Percentiles rank a stretch among this genome's conserved stretches.
phyloP scores from a whole-genome alignment of 2,888 invertebrate species.

The Coleophora flavipennella region DNA sequence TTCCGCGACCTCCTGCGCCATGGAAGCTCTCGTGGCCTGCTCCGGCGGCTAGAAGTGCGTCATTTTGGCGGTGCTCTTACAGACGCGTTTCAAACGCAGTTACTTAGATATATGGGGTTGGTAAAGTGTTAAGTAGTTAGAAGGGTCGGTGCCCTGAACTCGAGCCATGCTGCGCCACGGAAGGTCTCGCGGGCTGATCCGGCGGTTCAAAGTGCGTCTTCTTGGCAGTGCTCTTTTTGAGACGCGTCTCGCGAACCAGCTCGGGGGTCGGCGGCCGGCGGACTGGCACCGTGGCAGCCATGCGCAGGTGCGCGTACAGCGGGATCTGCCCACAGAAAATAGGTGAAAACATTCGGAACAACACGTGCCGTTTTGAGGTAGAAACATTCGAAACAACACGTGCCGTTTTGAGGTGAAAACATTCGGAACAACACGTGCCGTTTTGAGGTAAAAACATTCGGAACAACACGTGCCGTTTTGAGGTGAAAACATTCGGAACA shows the following conservation, averaged over 20 bases:
- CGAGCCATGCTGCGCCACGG: conserved; percentile 10
- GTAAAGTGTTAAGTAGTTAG: conserved; percentile 16
- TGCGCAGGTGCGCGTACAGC: conserved; percentile 77
- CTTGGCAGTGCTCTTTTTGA: conserved; percentile 48
- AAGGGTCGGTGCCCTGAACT: conserved; percentile 17
- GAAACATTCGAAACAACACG: no score
- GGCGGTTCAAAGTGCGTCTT: conserved; percentile 72
- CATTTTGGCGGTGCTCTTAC: conserved; percentile 59
- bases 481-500: no score
- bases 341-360: no score
- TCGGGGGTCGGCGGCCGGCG: conserved; percentile 71
- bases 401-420: no score
- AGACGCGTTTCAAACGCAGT: no score
- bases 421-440: no score
- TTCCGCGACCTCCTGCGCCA: conserved; percentile 10
- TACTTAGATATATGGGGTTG: no score
- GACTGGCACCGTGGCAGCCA: conserved; percentile 72
- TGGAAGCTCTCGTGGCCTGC: conserved; percentile 8
- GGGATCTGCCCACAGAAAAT: conserved; percentile 78
- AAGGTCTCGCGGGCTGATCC: conserved; percentile 9
- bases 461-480: no score
- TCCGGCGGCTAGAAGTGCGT: conserved; percentile 66
- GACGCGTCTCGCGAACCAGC: conserved; percentile 54
- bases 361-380: no score
- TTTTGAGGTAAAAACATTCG: no score